Evolutionary conservation across 2,113 vertebrate species (phyloP), one percentile per base, ranked within the genome.

Genomic region (Gallinago undulata): DNA sequence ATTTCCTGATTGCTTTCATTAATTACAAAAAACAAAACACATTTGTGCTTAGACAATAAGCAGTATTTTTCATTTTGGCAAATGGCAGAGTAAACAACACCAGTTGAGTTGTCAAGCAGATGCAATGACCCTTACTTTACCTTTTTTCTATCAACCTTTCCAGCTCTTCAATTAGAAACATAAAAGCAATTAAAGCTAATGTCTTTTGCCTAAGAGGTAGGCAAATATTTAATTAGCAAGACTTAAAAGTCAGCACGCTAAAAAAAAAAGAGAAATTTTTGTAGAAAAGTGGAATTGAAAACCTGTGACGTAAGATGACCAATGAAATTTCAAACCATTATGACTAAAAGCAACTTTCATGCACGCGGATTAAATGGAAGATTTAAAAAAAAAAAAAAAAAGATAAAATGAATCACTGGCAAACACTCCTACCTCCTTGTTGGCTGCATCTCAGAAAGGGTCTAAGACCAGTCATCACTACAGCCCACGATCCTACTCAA

Each of bases 191-290:
- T 66, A 69, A 83, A 37, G 51, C 37, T 77, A 85, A 70, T 27
- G 21, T 50, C 67, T 91, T 60, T 69, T 88, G 67, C 41, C 59
- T 75, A 89, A 92, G 37, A 93, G 56, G 43, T 28, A 3, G n/a
- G 51, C 59, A 97, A 95, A 95, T 74, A 95, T 74, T 95, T 80
- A 81, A 88, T 70, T 19, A 77, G 37, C 8, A 74, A 45, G n/a
- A 74, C 68, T 93, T 60, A 47, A 55, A 89, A 95, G 63, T 22
- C 55, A 78, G 59, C 33, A 59, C 80, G 39, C n/a, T 67, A 68
- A 75, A 59, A 88, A 59, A 88, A 84, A 1, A 67, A 25, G 37
- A 41, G 41, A 78, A 21, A 8, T 30, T 90, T 90, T 47, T 8
- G 11, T 27, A 73, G 35, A 45, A 39, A 88, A 76, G 50, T 45